Base-by-base conservation (phyloP, 1,140 invertebrate genomes). In the Holotrichia oblita region DNA sequence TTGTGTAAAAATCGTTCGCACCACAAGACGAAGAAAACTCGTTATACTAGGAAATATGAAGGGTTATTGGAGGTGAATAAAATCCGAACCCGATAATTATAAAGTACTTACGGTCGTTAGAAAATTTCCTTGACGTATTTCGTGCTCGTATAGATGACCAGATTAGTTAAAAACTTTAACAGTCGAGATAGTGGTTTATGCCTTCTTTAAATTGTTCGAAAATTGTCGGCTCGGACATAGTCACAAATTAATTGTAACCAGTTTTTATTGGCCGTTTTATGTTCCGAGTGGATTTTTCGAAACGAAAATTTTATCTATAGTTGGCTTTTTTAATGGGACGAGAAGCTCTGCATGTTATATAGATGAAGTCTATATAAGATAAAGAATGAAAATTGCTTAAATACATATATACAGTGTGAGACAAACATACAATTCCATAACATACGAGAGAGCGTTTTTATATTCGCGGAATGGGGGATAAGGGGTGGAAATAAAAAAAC, bases 91-190 rank as follows among this genome's bases (percentile, higher is more conserved):
- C 44, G 44, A 48, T 48, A 48, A 48, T 48, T 48, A 48, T 48
- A 48, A 48, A 48, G 44, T 48, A 48, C 44, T 6, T 48, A 48
- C 12, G 44, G 44, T 14, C 44, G 44, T 48, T 48, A 48, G 44
- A 48, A 48, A 48, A 48, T 48, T 48, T 48, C n/a, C 44, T 12
- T 48, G 44, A 48, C 44, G 44, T 48, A 48, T 48, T 48, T 48
- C 44, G 44, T 48, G 44, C 44, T 48, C 44, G 44, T 48, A 48
- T 48, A 48, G 44, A 48, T 48, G 44, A n/a, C 44, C 44, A 48
- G 44, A 48, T 48, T 48, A 48, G 44, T 48, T 48, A 48, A 48
- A n/a, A n/a, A n/a, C n/a, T n/a, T n/a, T n/a, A n/a, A n/a, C n/a
- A n/a, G 12, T 48, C 44, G 44, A 48, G 44, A 42, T 7, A 48